These are phyloP conservation scores for Alosa alosa DNA, from an alignment of 2,113 vertebrate species.

Conservation along the genomic window DNA sequence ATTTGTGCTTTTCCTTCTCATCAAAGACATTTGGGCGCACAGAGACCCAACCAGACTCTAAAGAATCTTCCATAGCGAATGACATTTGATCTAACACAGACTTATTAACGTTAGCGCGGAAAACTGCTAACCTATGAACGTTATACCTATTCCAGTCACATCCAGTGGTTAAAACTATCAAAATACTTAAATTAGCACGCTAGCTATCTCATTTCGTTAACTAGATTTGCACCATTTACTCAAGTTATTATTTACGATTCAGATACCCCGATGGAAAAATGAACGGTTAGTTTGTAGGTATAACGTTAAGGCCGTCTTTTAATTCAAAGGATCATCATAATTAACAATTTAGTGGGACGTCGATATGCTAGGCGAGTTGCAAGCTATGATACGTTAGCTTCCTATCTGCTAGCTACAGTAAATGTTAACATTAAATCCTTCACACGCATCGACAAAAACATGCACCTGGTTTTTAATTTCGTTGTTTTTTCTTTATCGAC, in stretches of 20 bases:
- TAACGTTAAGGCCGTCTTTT: background rate
- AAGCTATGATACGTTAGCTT: background rate
- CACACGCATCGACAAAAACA: background rate
- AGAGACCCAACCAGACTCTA: conserved; percentile 94
- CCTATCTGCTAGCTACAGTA: conserved; percentile 30
- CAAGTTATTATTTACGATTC: background rate
- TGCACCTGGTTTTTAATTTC: background rate
- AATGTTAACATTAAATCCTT: conserved; percentile 12
- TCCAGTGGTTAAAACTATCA: background rate
- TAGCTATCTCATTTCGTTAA: background rate
- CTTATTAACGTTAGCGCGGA: conserved; percentile 20
- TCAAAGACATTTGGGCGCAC: conserved; percentile 90
- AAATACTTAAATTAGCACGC: background rate
- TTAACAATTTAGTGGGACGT: background rate
- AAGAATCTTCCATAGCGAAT: conserved; percentile 85
- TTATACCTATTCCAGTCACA: background rate
- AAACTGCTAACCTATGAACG: background rate
- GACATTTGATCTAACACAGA: conserved; percentile 72
- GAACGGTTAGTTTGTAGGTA: background rate
- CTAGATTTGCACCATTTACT: background rate
- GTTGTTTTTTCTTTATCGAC: background rate
- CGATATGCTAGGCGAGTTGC: background rate
- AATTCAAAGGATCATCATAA: background rate
- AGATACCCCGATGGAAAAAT: background rate
- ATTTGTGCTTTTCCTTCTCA: conserved; percentile 90